phyloP scores from a whole-genome alignment of 2,797 vertebrate genomes.

The Pangasius krempfi region DNA sequence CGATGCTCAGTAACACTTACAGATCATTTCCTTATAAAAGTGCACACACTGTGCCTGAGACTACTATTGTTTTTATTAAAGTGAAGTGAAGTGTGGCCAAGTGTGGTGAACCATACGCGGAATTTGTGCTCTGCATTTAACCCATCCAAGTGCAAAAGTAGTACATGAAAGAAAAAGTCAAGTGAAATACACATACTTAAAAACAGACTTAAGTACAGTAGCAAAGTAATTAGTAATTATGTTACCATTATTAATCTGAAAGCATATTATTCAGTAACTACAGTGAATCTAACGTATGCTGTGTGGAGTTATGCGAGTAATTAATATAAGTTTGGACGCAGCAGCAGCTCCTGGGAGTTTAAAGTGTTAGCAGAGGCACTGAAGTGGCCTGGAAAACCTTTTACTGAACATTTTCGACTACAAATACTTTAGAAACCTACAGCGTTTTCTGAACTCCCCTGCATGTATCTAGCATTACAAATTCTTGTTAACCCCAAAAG shows the following conservation, averaged over 20 bases:
- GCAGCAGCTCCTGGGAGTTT: neutral
- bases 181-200: neutral
- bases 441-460: neutral
- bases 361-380: neutral
- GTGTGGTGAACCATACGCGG: no score
- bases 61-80: no score
- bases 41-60: no score
- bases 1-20: no score
- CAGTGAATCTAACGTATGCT: neutral
- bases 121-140: no score
- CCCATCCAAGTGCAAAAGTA: neutral
- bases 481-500: neutral
- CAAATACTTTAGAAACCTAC: neutral
- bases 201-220: neutral
- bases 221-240: neutral
- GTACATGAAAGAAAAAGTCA: neutral
- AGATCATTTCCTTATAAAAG: no score
- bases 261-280: neutral
- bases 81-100: no score
- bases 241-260: neutral
- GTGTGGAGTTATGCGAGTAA: neutral
- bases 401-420: neutral
- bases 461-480: neutral
- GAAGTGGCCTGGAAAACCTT: neutral
- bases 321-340: neutral